phyloP scores from a whole-genome alignment of 2,113 vertebrate species.

The Pterocles orientalis region DNA sequence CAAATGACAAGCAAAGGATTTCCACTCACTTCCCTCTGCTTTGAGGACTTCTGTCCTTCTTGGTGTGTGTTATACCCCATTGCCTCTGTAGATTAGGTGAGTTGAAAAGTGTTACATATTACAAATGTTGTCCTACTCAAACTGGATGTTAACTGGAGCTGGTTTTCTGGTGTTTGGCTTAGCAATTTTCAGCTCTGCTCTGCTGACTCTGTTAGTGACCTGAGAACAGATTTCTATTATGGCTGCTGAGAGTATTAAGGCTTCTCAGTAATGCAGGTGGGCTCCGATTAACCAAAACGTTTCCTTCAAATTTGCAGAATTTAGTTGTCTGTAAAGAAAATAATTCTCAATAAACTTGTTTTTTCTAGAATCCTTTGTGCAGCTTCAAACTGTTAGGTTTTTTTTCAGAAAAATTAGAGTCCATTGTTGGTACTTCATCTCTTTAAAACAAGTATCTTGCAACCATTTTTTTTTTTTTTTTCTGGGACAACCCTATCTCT shows the following conservation, averaged over 20 bases:
- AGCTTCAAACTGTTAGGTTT: neutral
- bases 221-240: neutral
- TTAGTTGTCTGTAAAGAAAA: neutral
- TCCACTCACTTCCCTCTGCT: neutral
- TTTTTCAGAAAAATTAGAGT: neutral
- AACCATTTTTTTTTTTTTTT: neutral
- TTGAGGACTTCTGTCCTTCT: neutral
- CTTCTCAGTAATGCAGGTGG: neutral
- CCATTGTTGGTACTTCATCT: neutral
- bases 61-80: neutral
- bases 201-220: neutral
- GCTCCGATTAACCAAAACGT: neutral
- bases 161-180: slow-evolving; percentile 1
- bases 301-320: neutral
- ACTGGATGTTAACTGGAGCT: neutral
- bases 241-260: neutral
- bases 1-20: neutral
- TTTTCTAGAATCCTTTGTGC: neutral
- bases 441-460: neutral
- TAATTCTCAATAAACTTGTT: neutral
- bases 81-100: neutral
- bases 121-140: neutral
- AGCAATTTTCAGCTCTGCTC: neutral
- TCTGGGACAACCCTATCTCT: neutral
- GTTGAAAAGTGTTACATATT: neutral